Percentiles rank a stretch among this genome's conserved stretches.
Evolutionary conservation across 2,888 invertebrate genomes (phyloP).

Genomic region (Chesias legatella): DNA sequence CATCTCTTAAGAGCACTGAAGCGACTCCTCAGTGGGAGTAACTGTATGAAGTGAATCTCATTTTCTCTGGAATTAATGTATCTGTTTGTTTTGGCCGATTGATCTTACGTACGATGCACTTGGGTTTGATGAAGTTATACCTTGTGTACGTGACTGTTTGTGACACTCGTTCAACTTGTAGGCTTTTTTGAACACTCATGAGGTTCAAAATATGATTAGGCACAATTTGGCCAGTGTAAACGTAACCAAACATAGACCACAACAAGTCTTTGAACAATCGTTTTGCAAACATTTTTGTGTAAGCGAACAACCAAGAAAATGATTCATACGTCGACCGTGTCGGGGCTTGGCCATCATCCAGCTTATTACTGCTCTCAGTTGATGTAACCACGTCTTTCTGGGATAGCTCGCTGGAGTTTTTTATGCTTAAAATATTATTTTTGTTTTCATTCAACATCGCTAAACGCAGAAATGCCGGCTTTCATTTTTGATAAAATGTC

Average conservation of each 20-base stretch:
- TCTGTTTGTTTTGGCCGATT: constrained; percentile 42
- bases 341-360: constrained; percentile 42
- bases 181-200: constrained; percentile 45
- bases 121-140: constrained; percentile 45
- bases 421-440: constrained; percentile 46
- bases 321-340: constrained; percentile 57
- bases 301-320: constrained; percentile 53
- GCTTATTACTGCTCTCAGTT: constrained; percentile 29
- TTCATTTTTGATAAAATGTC: no score
- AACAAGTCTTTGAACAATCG: constrained; percentile 57
- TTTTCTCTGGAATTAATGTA: constrained; percentile 48
- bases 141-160: constrained; percentile 46
- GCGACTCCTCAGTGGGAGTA: constrained; percentile 30
- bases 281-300: constrained; percentile 50
- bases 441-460: constrained; percentile 47
- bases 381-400: constrained; percentile 33
- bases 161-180: constrained; percentile 42
- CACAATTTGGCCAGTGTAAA: constrained; percentile 46
- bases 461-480: constrained; percentile 9
- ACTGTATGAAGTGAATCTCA: constrained; percentile 25
- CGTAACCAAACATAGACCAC: constrained; percentile 39
- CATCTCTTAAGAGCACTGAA: constrained; percentile 42
- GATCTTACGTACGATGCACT: constrained; percentile 27
- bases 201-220: constrained; percentile 56
- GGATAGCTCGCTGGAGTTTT: constrained; percentile 29